phyloP scores from a whole-genome alignment of 2,113 vertebrate genomes.

The Cromileptes altivelis region DNA sequence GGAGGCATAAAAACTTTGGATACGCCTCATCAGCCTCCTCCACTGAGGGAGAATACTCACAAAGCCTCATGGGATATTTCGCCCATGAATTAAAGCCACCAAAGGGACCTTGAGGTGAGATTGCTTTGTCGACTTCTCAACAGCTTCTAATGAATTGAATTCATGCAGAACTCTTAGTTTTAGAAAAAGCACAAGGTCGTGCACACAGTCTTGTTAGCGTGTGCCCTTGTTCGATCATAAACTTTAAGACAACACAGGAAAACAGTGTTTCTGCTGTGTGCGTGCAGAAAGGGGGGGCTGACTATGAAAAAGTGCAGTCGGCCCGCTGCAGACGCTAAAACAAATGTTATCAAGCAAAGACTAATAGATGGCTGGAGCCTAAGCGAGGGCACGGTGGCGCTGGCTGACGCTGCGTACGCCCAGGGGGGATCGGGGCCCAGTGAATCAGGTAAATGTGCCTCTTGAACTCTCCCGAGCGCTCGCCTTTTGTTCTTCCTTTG shows the following conservation, averaged over 20 bases:
- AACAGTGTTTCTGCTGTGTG: conserved; percentile 83
- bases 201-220: no score
- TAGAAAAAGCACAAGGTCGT: no score
- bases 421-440: conserved; percentile 63
- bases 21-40: no score
- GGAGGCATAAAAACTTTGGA: no score
- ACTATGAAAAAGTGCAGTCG: conserved; percentile 63
- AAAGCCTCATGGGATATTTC: no score
- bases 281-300: conserved; percentile 11
- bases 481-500: conserved; percentile 76
- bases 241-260: conserved; percentile 24
- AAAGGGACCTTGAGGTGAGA: no score
- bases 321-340: conserved; percentile 60
- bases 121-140: no score
- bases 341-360: conserved; percentile 80
- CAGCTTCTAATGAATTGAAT: neutral
- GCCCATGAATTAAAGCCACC: no score
- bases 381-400: conserved; percentile 44
- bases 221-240: neutral
- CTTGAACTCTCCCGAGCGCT: conserved; percentile 77
- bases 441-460: conserved; percentile 81
- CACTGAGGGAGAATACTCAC: no score
- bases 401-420: conserved; percentile 28
- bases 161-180: neutral
- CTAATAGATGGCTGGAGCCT: conserved; percentile 77